Conservation (phyloP, 2,113 vertebrate genomes). For the Athene noctua region DNA sequence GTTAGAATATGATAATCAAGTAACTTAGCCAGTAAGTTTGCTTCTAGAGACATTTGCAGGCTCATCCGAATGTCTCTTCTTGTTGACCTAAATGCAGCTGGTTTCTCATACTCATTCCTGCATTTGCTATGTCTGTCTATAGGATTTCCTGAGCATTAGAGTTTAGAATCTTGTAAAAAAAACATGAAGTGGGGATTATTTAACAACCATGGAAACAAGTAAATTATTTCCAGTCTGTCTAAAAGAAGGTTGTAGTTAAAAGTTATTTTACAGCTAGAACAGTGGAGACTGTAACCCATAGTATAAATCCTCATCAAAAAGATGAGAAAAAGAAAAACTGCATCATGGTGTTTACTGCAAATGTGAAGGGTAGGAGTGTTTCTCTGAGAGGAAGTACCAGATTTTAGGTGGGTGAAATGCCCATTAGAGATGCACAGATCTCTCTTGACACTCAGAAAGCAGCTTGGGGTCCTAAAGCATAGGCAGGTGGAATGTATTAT, state of each 20-base stretch:
- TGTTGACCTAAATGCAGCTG: not conserved
- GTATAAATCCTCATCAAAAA: not conserved
- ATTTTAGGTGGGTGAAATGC: not conserved
- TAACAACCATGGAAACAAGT: not conserved
- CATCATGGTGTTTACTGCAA: not conserved
- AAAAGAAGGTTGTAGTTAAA: not conserved
- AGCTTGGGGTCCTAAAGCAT: not conserved
- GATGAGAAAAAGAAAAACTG: not conserved
- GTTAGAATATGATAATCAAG: not conserved
- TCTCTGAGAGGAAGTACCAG: not conserved
- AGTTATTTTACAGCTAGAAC: not conserved
- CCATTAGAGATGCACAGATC: not conserved
- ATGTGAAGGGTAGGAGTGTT: not conserved
- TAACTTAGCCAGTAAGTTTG: not conserved
- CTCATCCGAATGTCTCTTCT: not conserved
- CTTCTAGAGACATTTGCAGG: not conserved
- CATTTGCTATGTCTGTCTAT: not conserved
- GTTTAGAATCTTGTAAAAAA: not conserved
- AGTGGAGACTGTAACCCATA: not conserved
- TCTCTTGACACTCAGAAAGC: not conserved
- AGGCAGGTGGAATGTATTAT: not conserved
- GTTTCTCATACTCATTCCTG: not conserved
- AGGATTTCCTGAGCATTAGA: not conserved
- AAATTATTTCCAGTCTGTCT: not conserved
- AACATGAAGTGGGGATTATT: not conserved